Evolutionary conservation across 2,888 invertebrate species (phyloP), one percentile per base, ranked within the genome.

Genomic region (Exocentrus adspersus): DNA sequence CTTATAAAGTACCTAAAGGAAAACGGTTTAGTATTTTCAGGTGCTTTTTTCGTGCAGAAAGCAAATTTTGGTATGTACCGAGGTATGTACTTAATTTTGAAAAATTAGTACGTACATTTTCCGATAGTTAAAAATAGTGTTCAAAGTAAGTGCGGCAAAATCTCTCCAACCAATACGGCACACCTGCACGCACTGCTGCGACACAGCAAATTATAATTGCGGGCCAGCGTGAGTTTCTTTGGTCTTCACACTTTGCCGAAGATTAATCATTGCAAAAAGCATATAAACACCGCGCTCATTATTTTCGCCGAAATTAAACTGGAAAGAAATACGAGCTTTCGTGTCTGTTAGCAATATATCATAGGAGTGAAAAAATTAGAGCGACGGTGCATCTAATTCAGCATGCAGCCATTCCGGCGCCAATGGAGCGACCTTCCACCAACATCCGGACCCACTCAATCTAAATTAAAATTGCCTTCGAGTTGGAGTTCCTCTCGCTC

Each of bases 371-470:
- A 76, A 74, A 74, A 74, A 72, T 70, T 68, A 68, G 71, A 70
- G 72, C 71, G 73, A 71, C 72, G 73, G 76, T 78, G 79, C 75
- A 77, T 79, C 78, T 80, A 81, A 81, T 80, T 79, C 79, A 74
- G 75, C 77, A 74, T 78, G 77, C 71, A 79, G 79, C 77, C 81
- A 65, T 68, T 62, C 66, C 76, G 80, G 80, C 80, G 80, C 80
- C 80, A 71, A 54, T 46, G 60, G 42, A 45, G 57, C 63, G 62
- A 65, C 73, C 78, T 75, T 77, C 77, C 74, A 60, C 70, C 72
- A 69, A 77, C 77, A 78, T 78, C 78, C 78, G 77, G 75, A 79
- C 75, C 70, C 60, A 59, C 60, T 51, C 48, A 64, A 57, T 57
- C 61, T 59, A 60, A 60, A 67, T 65, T 67, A 64, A 63, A 67